Conservation (phyloP, 2,797 vertebrate genomes). For the Artibeus lituratus region DNA sequence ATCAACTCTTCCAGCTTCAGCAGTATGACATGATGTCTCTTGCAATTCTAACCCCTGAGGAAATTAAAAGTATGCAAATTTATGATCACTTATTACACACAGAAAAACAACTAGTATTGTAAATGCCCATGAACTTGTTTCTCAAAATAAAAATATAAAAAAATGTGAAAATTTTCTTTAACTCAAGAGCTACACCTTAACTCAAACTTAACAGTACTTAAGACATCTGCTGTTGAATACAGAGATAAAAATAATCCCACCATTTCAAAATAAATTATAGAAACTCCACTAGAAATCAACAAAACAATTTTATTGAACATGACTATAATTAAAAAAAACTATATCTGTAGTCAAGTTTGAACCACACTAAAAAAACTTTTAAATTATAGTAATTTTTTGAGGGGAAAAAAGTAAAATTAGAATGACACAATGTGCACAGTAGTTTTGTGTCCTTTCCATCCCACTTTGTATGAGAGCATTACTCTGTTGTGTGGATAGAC, state of each 20-base stretch:
- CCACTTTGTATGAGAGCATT: not conserved
- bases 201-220: not conserved
- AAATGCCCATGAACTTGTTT: not conserved
- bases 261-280: conserved; percentile 16
- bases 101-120: conserved; percentile 14
- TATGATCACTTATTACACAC: conserved; percentile 3
- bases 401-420: not conserved
- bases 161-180: conserved; percentile 15
- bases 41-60: conserved; percentile 95
- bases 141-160: conserved; percentile 13
- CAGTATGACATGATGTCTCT: conserved; percentile 97
- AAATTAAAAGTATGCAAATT: conserved; percentile 31
- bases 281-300: not conserved
- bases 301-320: not conserved
- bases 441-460: not conserved
- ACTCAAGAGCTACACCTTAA: not conserved
- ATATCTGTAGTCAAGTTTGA: not conserved
- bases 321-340: conserved; percentile 12
- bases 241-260: not conserved
- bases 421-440: not conserved
- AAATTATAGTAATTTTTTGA: not conserved
- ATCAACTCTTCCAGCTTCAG: conserved; percentile 94
- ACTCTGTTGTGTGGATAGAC: not conserved
- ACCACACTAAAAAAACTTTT: not conserved
- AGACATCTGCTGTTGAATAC: not conserved